A percentile compares a stretch with the other conserved stretches of the same genome.
Evolutionary conservation across 64 coral and sea anemone genomes (phyloP).

Genomic region (Montipora cactus): DNA sequence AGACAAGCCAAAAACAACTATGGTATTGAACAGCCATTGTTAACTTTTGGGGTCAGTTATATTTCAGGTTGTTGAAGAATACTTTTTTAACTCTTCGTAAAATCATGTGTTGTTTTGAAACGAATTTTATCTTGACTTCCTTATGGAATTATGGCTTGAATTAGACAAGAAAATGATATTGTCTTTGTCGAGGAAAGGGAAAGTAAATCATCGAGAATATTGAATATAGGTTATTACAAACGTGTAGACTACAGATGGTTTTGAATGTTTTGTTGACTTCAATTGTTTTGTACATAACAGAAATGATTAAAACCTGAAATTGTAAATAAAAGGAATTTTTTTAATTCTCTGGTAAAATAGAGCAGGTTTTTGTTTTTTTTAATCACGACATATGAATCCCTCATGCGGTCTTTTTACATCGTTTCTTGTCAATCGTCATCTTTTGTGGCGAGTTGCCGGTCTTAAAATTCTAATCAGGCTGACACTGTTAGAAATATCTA

Average conservation of each 20-base stretch:
- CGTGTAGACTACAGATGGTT: background rate
- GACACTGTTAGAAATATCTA: background rate
- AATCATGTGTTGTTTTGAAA: background rate
- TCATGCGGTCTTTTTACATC: background rate
- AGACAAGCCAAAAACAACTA: slow-evolving; percentile 23
- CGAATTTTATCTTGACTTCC: background rate
- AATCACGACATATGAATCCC: no score
- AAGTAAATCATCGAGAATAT: no score
- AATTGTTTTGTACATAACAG: slow-evolving; percentile 1
- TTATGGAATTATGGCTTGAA: no score
- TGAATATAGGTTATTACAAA: background rate
- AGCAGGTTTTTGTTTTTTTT: no score
- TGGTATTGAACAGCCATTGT: background rate
- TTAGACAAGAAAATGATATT: background rate
- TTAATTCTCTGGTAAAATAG: no score
- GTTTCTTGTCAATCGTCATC: background rate
- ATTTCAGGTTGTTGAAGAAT: background rate
- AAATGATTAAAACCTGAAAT: background rate
- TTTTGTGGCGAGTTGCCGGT: background rate
- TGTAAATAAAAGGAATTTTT: slow-evolving; percentile 15
- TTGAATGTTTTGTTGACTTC: background rate
- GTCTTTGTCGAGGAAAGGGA: background rate
- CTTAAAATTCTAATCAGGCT: background rate
- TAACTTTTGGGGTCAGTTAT: background rate
- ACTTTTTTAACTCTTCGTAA: no score